phyloP scores from a whole-genome alignment of 2,888 invertebrate genomes.

The Andrena chrysosceles region DNA sequence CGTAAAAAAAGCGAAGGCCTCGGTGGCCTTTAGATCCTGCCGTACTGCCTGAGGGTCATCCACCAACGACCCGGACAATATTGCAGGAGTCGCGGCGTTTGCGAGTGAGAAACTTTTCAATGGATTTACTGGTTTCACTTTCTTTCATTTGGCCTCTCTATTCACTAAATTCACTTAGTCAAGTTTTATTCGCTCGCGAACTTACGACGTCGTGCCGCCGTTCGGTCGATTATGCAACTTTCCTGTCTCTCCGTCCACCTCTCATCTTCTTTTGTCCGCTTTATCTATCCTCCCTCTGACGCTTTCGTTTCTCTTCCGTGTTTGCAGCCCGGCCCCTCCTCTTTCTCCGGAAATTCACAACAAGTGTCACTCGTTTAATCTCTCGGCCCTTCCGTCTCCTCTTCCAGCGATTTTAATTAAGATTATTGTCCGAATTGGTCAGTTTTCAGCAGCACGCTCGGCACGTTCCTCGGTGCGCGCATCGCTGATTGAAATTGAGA shows the following conservation, averaged over 20 bases:
- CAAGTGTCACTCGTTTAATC: not conserved
- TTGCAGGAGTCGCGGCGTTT: slow-evolving; percentile 66
- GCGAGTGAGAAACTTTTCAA: slow-evolving; percentile 77
- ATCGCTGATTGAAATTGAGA: slow-evolving; percentile 15
- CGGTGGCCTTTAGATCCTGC: slow-evolving; percentile 53
- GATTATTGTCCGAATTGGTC: not conserved
- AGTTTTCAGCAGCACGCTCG: not conserved
- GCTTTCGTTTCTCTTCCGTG: not conserved
- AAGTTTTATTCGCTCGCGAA: slow-evolving; percentile 77
- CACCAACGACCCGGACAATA: slow-evolving; percentile 69
- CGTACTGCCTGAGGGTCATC: slow-evolving; percentile 69
- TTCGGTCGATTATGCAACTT: slow-evolving; percentile 77
- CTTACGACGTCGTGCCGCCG: slow-evolving; percentile 72
- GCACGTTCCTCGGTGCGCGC: not conserved
- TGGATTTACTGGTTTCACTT: slow-evolving; percentile 76
- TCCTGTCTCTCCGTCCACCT: slow-evolving; percentile 32
- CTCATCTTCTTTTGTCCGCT: slow-evolving; percentile 43
- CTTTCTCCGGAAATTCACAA: slow-evolving; percentile 2
- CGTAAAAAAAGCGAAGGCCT: slow-evolving; percentile 54
- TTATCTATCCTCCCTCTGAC: slow-evolving; percentile 22
- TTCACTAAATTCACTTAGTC: slow-evolving; percentile 79
- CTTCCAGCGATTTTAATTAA: not conserved
- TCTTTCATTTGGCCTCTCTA: slow-evolving; percentile 74
- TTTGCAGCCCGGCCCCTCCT: not conserved
- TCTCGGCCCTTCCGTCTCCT: not conserved